A percentile compares a stretch with the other conserved stretches of the same genome.
phyloP scores from a whole-genome alignment of 2,797 vertebrate genomes.

The Zalophus californianus region DNA sequence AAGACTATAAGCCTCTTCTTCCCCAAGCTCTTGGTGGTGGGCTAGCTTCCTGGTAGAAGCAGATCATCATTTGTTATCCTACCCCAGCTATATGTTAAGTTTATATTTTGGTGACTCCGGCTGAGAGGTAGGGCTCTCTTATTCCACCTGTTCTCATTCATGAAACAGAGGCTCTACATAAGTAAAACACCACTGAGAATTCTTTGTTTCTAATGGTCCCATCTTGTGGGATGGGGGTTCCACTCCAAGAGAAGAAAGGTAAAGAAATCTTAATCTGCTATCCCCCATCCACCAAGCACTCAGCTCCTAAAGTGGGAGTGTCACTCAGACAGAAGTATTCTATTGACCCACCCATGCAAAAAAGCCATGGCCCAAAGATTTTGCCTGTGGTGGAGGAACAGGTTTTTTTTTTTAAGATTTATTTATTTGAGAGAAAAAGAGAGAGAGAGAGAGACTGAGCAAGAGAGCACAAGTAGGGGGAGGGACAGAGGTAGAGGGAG shows the following conservation, averaged over 20 bases:
- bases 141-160: not conserved
- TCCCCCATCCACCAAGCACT: not conserved
- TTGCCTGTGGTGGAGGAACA: not conserved
- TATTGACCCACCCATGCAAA: not conserved
- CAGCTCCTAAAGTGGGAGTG: not conserved
- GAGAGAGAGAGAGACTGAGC: too few species aligned
- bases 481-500: too few species aligned
- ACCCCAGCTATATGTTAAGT: not conserved
- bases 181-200: not conserved
- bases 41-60: not conserved
- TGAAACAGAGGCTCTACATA: not conserved
- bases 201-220: not conserved
- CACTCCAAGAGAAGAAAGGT: not conserved
- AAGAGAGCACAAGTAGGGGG: too few species aligned
- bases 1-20: not conserved
- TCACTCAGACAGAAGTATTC: not conserved
- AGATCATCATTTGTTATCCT: not conserved
- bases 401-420: not conserved
- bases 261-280: not conserved
- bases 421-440: too few species aligned
- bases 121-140: not conserved
- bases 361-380: too few species aligned
- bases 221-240: not conserved
- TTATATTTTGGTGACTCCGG: not conserved
- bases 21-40: too few species aligned